Percentiles rank a stretch among this genome's conserved stretches.
phyloP scores from a whole-genome alignment of 2,888 invertebrate species.

The Thumatha senex region DNA sequence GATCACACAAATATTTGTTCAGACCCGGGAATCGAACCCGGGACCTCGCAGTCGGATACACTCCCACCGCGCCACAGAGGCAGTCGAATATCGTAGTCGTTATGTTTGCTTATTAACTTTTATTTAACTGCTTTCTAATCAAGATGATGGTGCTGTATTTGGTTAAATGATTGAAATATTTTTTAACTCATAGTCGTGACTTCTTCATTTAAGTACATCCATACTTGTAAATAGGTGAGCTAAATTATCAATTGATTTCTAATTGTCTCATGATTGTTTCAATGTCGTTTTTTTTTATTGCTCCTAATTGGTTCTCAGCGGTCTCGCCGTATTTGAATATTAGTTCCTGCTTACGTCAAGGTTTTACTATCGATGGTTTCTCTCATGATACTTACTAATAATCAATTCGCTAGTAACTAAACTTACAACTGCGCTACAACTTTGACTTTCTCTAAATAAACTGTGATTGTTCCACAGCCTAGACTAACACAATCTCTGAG shows the following conservation, averaged over 20 bases:
- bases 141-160: too few species aligned
- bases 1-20: too few species aligned
- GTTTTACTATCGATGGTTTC: conserved; percentile 9
- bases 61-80: too few species aligned
- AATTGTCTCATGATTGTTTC: conserved; percentile 41
- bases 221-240: conserved; percentile 13
- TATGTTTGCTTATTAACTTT: too few species aligned
- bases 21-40: too few species aligned
- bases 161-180: too few species aligned
- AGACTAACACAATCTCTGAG: conserved; percentile 21
- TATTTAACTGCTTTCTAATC: too few species aligned
- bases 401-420: not conserved
- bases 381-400: not conserved
- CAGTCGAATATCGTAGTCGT: too few species aligned
- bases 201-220: too few species aligned
- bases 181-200: too few species aligned
- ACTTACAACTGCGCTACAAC: too few species aligned
- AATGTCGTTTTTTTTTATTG: conserved; percentile 45
- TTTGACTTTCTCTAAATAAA: not conserved
- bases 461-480: not conserved
- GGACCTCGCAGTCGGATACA: too few species aligned
- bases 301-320: conserved; percentile 38
- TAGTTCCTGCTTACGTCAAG: conserved; percentile 17
- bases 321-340: conserved; percentile 40
- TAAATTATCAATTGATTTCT: conserved; percentile 30